Percentiles rank a stretch among this genome's conserved stretches.
phyloP scores from a whole-genome alignment of 2,113 vertebrate species.

The Steatornis caripensis region DNA sequence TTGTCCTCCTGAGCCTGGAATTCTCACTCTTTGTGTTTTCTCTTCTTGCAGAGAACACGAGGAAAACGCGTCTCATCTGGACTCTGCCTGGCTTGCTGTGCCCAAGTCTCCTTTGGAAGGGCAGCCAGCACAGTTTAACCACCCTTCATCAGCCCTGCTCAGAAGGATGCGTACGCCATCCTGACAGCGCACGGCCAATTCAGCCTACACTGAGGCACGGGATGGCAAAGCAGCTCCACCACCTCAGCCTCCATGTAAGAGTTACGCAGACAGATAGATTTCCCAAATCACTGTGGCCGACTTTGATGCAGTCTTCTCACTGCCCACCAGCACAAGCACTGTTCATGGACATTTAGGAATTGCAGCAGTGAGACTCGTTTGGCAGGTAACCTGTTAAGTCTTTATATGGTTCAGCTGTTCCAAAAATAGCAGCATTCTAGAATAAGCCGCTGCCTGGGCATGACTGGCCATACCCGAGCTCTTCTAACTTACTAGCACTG shows the following conservation, averaged over 20 bases:
- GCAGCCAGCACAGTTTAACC: not conserved
- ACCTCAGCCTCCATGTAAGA: not conserved
- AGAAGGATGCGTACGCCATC: not conserved
- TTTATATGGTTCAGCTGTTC: not conserved
- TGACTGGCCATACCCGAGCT: not conserved
- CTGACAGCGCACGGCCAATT: not conserved
- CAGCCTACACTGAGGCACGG: not conserved
- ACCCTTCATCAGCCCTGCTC: not conserved
- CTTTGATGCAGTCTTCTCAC: not conserved
- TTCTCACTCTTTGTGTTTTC: not conserved
- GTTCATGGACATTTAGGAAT: not conserved
- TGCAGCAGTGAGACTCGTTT: not conserved
- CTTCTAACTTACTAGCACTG: not conserved
- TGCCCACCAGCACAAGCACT: not conserved
- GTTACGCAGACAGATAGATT: not conserved
- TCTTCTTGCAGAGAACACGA: not conserved
- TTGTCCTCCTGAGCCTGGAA: not conserved
- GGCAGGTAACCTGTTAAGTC: not conserved
- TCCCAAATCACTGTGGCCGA: not conserved
- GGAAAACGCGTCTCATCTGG: not conserved
- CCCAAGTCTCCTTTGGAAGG: not conserved
- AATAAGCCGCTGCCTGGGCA: not conserved
- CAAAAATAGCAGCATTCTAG: slow-evolving; percentile 24
- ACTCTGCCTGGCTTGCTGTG: not conserved
- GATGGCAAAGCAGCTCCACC: not conserved